These are phyloP conservation scores for Harlomillsia oculata DNA, from an alignment of 1,140 invertebrate genomes.

Conservation along the genomic window DNA sequence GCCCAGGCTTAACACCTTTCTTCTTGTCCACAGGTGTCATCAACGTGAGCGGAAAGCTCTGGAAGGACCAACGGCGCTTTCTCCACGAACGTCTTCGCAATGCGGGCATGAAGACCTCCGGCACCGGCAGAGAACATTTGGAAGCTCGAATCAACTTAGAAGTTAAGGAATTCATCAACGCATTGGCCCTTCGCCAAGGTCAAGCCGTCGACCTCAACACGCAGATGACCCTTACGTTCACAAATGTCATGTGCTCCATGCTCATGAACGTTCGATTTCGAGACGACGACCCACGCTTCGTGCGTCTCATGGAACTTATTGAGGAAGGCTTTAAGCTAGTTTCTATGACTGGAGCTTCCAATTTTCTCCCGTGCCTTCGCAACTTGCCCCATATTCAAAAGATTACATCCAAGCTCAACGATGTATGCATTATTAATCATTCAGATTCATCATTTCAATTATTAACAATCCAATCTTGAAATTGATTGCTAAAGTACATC, in stretches of 20 bases:
- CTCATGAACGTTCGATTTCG: constrained; percentile 79
- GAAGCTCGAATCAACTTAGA: constrained; percentile 77
- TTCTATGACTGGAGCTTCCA: constrained; percentile 52
- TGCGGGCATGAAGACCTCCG: constrained; percentile 76
- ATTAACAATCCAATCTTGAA: not conserved
- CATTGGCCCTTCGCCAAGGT: constrained; percentile 50
- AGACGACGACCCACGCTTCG: constrained; percentile 62
- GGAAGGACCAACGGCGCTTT: constrained; percentile 85
- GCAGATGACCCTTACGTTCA: constrained; percentile 65
- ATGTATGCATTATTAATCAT: not conserved
- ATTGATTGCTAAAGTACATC: not conserved
- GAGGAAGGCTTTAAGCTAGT: constrained; percentile 82
- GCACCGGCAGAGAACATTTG: constrained; percentile 66
- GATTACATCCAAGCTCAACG: constrained; percentile 49
- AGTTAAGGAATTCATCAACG: constrained; percentile 59
- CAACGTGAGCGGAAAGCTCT: constrained; percentile 78
- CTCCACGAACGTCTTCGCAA: constrained; percentile 75
- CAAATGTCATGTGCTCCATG: constrained; percentile 83
- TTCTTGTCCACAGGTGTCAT: constrained; percentile 62
- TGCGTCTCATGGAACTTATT: constrained; percentile 66
- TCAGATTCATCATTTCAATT: not conserved
- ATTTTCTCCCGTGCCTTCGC: constrained; percentile 58
- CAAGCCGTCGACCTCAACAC: constrained; percentile 59
- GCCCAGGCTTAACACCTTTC: no score
- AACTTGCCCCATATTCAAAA: constrained; percentile 63